phyloP scores from a whole-genome alignment of 2,113 vertebrate species.

The Aegotheles bennettii region DNA sequence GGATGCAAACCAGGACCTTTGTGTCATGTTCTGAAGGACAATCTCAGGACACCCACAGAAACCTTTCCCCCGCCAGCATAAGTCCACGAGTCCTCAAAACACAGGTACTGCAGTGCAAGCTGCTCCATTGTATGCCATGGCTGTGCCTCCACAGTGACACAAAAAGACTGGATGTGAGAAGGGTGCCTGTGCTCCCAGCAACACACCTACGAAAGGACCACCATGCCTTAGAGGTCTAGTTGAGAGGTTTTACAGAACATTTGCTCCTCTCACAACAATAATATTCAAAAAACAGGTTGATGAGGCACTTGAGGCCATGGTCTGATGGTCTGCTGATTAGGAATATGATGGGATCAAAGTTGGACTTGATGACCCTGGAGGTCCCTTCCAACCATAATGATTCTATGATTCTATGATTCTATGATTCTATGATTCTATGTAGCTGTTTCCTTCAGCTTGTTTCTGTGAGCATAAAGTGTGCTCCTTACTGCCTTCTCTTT shows the following conservation, averaged over 20 bases:
- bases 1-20: not conserved
- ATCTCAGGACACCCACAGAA: not conserved
- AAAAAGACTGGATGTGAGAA: not conserved
- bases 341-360: too few relatives aligned
- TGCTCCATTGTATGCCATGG: not conserved
- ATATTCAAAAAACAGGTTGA: too few relatives aligned
- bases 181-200: not conserved
- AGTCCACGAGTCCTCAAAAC: not conserved
- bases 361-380: too few relatives aligned
- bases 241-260: not conserved
- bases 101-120: not conserved
- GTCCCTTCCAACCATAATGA: too few relatives aligned
- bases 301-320: too few relatives aligned
- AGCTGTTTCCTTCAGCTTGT: not conserved
- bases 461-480: not conserved
- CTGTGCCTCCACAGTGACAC: not conserved
- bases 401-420: too few relatives aligned
- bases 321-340: too few relatives aligned
- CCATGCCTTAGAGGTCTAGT: not conserved
- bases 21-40: not conserved
- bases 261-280: not conserved
- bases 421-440: too few relatives aligned
- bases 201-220: not conserved
- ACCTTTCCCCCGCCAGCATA: not conserved
- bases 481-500: not conserved